A percentile compares a stretch with the other conserved stretches of the same genome.
Evolutionary conservation across 1,140 invertebrate species (phyloP).

Genomic region (Aphidius ervi): DNA sequence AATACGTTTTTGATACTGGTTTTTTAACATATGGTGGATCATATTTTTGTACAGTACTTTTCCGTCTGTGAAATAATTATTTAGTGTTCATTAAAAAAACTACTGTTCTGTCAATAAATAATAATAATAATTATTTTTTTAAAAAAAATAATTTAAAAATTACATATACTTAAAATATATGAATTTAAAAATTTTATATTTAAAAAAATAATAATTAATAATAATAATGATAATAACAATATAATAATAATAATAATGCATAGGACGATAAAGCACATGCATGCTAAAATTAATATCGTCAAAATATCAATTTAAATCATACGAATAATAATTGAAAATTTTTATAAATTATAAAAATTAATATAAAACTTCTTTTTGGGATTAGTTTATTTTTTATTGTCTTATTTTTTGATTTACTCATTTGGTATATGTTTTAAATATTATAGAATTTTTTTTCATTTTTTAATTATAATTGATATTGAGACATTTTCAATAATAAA

Average conservation of each 20-base stretch:
- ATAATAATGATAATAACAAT: not conserved
- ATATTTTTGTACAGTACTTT: slow-evolving; percentile 81
- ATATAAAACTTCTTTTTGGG: not conserved
- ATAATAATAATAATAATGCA: slow-evolving; percentile 15
- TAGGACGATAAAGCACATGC: slow-evolving; percentile 18
- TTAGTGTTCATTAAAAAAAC: slow-evolving; percentile 32
- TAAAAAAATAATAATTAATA: not conserved
- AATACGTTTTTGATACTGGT: slow-evolving; percentile 69
- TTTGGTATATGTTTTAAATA: not conserved
- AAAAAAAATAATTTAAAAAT: slow-evolving; percentile 5
- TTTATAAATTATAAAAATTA: not conserved
- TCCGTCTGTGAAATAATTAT: slow-evolving; percentile 60
- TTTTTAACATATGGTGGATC: slow-evolving; percentile 82
- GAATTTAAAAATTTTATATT: not conserved
- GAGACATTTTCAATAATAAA: no score
- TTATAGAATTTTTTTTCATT: not conserved
- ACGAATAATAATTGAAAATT: not conserved
- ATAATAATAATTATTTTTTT: slow-evolving; percentile 11
- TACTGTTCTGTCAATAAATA: slow-evolving; percentile 8
- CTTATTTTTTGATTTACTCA: not conserved
- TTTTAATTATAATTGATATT: no score
- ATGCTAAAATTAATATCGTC: slow-evolving; percentile 7
- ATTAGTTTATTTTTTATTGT: not conserved
- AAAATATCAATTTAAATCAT: not conserved
- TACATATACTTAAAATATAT: no score